Evolutionary conservation across 2,113 vertebrate species (phyloP).

Genomic region (Pyrgilauda ruficollis): DNA sequence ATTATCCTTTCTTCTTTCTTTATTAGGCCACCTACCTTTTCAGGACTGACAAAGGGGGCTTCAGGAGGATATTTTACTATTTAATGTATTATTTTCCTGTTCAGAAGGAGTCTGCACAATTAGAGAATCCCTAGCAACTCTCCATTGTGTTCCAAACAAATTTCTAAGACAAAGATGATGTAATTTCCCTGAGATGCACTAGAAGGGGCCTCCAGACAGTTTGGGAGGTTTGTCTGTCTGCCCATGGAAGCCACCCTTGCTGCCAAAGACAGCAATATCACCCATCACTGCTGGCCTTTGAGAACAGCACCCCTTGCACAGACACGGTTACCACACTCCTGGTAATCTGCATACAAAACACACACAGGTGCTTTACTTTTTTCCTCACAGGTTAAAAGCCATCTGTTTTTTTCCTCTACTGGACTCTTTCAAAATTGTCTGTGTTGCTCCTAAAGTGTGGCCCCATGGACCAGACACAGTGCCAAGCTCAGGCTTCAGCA

Average conservation of each 20-base stretch:
- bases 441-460: neutral
- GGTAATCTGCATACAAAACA: neutral
- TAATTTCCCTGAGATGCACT: neutral
- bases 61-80: neutral
- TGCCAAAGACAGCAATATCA: neutral
- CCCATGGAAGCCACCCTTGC: neutral
- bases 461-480: neutral
- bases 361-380: neutral
- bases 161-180: neutral
- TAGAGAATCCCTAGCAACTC: neutral
- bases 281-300: neutral
- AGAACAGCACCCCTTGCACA: neutral
- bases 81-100: neutral
- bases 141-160: neutral
- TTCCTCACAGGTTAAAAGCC: neutral
- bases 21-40: neutral
- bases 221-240: neutral
- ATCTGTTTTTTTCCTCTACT: neutral
- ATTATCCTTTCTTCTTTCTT: neutral
- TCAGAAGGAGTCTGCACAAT: neutral
- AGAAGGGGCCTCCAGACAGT: neutral
- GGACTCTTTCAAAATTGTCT: neutral
- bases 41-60: neutral
- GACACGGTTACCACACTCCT: neutral
- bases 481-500: neutral